Percentiles rank a stretch among this genome's conserved stretches.
Evolutionary conservation across 2,113 vertebrate genomes (phyloP).

Genomic region (Callionymus lyra): DNA sequence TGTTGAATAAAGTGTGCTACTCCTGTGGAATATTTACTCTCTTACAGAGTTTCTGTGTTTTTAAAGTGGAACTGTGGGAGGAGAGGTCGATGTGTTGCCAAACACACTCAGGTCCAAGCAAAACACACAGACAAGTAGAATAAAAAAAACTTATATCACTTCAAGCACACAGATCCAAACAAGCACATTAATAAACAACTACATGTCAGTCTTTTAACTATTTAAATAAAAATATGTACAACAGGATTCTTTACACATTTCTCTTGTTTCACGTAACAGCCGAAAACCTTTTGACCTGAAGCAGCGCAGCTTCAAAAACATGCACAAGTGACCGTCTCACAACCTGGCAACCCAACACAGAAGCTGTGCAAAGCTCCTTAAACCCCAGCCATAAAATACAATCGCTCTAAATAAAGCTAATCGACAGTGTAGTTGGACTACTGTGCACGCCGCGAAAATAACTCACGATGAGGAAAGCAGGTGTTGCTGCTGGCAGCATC

Average conservation of each 20-base stretch:
- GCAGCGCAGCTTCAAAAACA: constrained; percentile 28
- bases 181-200: no score
- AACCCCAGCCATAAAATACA: constrained; percentile 26
- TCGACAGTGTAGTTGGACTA: constrained; percentile 15
- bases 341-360: constrained; percentile 36
- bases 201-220: no score
- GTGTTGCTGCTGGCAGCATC: constrained; percentile 8
- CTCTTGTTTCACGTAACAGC: constrained; percentile 16
- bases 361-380: constrained; percentile 31
- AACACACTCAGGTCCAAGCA: no score
- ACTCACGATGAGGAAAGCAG: constrained; percentile 22
- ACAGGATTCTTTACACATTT: neutral
- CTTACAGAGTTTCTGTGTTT: no score
- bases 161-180: no score
- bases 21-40: no score
- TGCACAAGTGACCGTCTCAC: constrained; percentile 33
- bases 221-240: neutral
- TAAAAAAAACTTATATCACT: no score
- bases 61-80: no score
- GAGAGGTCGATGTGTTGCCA: no score
- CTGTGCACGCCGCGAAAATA: constrained; percentile 3
- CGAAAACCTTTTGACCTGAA: constrained; percentile 27
- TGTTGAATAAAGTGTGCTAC: constrained; percentile 1
- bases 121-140: no score
- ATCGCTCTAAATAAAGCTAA: constrained; percentile 17